phyloP scores from a whole-genome alignment of 2,888 invertebrate genomes.

The Sarcophaga carnaria region DNA sequence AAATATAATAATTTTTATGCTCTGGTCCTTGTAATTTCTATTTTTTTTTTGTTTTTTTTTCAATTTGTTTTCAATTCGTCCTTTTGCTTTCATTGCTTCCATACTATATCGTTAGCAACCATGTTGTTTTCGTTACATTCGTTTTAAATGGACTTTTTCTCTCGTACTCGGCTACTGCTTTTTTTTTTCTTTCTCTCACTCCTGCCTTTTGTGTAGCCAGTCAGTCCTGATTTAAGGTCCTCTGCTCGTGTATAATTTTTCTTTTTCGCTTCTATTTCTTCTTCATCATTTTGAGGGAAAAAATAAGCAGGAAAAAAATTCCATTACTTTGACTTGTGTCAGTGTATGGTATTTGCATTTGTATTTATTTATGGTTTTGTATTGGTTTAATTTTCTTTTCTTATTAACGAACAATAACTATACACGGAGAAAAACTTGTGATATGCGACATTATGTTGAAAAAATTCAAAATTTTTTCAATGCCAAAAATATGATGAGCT shows the following conservation, averaged over 20 bases:
- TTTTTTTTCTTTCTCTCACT: constrained; percentile 28
- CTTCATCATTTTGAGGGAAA: background rate
- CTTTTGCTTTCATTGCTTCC: constrained; percentile 51
- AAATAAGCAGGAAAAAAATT: constrained; percentile 38
- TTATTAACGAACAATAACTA: constrained; percentile 12
- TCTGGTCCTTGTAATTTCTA: constrained; percentile 22
- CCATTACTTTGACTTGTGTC: constrained; percentile 64
- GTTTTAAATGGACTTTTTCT: constrained; percentile 58
- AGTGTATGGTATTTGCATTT: constrained; percentile 41
- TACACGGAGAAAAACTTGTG: constrained; percentile 61
- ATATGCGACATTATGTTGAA: constrained; percentile 1
- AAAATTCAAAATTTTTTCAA: too few species aligned
- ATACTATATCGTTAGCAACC: constrained; percentile 69
- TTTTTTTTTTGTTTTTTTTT: constrained; percentile 22
- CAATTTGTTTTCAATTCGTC: constrained; percentile 47
- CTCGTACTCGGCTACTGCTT: background rate
- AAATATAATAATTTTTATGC: constrained; percentile 56
- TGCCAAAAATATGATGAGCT: too few species aligned
- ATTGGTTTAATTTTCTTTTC: constrained; percentile 72
- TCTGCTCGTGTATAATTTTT: constrained; percentile 70
- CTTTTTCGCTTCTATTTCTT: constrained; percentile 25
- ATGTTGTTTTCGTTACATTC: constrained; percentile 70
- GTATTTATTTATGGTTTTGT: constrained; percentile 76
- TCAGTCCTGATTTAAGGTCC: constrained; percentile 72
- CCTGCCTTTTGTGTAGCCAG: constrained; percentile 37